A percentile compares a stretch with the other conserved stretches of the same genome.
Evolutionary conservation across 2,797 vertebrate genomes (phyloP).

Genomic region (Phalanger gymnotis): DNA sequence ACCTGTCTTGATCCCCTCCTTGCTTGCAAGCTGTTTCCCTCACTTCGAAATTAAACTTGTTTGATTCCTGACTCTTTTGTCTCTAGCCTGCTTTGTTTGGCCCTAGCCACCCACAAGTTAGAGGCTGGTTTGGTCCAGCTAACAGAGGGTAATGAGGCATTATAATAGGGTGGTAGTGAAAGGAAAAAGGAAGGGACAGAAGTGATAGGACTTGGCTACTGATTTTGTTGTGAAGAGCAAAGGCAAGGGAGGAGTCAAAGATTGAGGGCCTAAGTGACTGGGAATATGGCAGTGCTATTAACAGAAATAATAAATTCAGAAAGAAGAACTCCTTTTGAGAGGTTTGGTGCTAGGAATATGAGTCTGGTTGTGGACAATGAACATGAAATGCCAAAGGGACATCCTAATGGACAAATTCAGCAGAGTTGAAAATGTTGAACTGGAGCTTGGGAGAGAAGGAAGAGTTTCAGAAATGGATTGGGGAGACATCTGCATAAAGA

Average conservation of each 20-base stretch:
- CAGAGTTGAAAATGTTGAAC: neutral
- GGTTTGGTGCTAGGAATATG: neutral
- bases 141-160: neutral
- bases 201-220: neutral
- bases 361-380: neutral
- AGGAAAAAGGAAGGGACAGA: neutral
- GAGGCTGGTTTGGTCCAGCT: too few relatives aligned
- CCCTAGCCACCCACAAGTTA: too few relatives aligned
- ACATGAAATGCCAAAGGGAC: neutral
- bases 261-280: neutral
- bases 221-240: neutral
- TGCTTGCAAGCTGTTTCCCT: too few relatives aligned
- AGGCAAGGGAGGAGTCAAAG: neutral
- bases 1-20: too few relatives aligned
- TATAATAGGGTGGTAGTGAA: neutral
- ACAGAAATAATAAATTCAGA: neutral
- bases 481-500: neutral
- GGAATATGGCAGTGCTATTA: neutral
- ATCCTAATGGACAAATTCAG: neutral
- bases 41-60: too few relatives aligned
- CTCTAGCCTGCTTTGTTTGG: too few relatives aligned
- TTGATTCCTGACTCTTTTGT: too few relatives aligned
- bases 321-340: neutral
- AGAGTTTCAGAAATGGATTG: neutral
- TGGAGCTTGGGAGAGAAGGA: neutral